These are phyloP conservation scores for Pteronura brasiliensis DNA, from an alignment of 2,113 vertebrate genomes.

Conservation along the genomic window DNA sequence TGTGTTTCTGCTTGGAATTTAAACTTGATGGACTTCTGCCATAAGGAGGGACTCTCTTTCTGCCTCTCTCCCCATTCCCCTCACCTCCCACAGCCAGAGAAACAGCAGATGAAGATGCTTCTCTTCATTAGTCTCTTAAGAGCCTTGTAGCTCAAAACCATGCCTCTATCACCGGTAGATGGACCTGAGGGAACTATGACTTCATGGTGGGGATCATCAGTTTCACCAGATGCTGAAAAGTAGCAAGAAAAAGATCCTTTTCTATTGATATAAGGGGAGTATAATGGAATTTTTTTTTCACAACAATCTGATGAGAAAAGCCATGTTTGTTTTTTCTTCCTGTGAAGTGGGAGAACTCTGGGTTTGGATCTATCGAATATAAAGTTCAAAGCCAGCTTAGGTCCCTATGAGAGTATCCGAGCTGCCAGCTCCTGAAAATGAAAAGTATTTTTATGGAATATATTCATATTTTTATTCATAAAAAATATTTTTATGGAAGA, in stretches of 20 bases:
- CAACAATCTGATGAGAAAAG: neutral
- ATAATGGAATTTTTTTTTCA: neutral
- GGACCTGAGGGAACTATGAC: neutral
- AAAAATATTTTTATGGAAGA: neutral
- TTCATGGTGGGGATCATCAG: neutral
- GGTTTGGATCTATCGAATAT: neutral
- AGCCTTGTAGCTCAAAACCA: neutral
- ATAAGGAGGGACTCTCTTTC: neutral
- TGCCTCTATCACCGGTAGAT: neutral
- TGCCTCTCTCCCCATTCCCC: neutral
- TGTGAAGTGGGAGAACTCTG: neutral
- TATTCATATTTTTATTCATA: too few relatives aligned
- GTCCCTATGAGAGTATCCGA: neutral
- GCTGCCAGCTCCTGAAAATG: neutral
- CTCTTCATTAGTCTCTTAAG: neutral
- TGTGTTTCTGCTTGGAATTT: neutral
- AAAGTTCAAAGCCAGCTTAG: neutral
- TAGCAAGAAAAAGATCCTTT: neutral
- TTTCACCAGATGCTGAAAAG: neutral
- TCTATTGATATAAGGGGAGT: neutral
- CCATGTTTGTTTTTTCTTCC: neutral
- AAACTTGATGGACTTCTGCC: neutral
- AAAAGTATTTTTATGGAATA: neutral
- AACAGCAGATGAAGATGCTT: neutral
- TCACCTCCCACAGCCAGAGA: neutral